Evolutionary conservation across 92 coral and sea anemone species (phyloP).

Genomic region (Porites divaricata): DNA sequence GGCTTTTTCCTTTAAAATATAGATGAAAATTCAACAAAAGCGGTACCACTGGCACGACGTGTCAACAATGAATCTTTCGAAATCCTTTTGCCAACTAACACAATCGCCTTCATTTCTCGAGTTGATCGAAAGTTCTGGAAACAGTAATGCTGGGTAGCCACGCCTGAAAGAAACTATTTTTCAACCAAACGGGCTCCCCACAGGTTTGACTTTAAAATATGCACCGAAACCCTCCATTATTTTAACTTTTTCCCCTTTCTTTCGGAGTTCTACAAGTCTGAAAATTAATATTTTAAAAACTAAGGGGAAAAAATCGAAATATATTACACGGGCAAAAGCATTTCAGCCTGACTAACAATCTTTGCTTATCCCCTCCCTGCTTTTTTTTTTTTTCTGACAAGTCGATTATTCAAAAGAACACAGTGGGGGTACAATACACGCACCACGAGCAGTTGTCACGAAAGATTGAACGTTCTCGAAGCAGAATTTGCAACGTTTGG

Average conservation of each 20-base stretch:
- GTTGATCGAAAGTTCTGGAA: slow-evolving; percentile 41
- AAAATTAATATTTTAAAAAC: no score
- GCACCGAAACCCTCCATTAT: no score
- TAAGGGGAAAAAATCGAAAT: not conserved
- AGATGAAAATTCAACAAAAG: not conserved
- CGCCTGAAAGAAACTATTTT: slow-evolving; percentile 8
- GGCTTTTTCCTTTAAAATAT: not conserved
- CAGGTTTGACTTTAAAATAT: not conserved
- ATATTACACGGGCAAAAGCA: not conserved
- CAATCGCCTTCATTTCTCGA: slow-evolving; percentile 26
- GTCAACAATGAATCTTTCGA: slow-evolving; percentile 24
- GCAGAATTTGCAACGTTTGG: not conserved
- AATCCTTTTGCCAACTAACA: slow-evolving; percentile 25
- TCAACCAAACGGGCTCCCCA: not conserved
- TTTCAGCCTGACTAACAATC: not conserved
- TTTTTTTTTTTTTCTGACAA: not conserved
- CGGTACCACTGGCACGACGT: not conserved
- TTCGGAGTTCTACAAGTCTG: not conserved
- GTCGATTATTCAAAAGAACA: not conserved
- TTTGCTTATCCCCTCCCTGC: slow-evolving; percentile 6
- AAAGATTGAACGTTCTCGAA: slow-evolving; percentile 25
- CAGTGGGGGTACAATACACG: slow-evolving; percentile 16
- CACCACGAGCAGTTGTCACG: not conserved
- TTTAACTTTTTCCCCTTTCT: not conserved
- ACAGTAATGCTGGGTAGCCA: slow-evolving; percentile 38